These are phyloP conservation scores for Trididemnum miniatum DNA, from an alignment of 23 tunicate species.

Conservation along the genomic window DNA sequence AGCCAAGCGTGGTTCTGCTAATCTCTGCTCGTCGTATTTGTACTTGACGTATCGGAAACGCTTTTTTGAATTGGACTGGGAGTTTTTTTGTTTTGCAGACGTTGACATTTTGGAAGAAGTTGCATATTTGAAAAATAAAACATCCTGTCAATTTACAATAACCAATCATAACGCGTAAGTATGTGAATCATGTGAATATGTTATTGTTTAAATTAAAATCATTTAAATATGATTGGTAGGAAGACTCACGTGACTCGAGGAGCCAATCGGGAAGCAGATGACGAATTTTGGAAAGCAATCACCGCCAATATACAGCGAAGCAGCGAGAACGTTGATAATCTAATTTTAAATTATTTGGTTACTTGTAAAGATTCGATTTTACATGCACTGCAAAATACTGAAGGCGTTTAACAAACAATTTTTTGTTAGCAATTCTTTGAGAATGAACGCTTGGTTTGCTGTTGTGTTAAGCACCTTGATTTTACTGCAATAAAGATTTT, in stretches of 20 bases:
- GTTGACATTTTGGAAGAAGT: constrained; percentile 71
- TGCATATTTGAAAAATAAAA: constrained; percentile 44
- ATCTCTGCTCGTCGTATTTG: no score
- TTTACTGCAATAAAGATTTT: no score
- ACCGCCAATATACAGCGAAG: constrained; percentile 44
- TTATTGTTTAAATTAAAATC: not conserved
- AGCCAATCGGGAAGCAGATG: constrained; percentile 66
- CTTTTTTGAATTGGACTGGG: no score
- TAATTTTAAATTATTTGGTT: constrained; percentile 35
- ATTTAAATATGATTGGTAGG: not conserved
- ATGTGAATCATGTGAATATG: no score
- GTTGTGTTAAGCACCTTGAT: no score
- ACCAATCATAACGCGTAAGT: constrained; percentile 27
- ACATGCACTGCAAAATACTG: not conserved
- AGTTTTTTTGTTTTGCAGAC: constrained; percentile 32
- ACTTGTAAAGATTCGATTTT: constrained; percentile 31
- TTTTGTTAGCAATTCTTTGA: no score
- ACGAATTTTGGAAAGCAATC: constrained; percentile 72
- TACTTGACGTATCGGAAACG: no score
- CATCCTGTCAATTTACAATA: constrained; percentile 16
- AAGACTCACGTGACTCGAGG: constrained; percentile 59
- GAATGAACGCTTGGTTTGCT: no score
- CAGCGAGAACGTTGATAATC: constrained; percentile 29
- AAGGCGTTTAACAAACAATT: no score
- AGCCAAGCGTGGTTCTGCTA: no score